Evolutionary conservation across 2,888 invertebrate genomes (phyloP), one percentile per base, ranked within the genome.

Genomic region (Perizoma flavofasciatum): DNA sequence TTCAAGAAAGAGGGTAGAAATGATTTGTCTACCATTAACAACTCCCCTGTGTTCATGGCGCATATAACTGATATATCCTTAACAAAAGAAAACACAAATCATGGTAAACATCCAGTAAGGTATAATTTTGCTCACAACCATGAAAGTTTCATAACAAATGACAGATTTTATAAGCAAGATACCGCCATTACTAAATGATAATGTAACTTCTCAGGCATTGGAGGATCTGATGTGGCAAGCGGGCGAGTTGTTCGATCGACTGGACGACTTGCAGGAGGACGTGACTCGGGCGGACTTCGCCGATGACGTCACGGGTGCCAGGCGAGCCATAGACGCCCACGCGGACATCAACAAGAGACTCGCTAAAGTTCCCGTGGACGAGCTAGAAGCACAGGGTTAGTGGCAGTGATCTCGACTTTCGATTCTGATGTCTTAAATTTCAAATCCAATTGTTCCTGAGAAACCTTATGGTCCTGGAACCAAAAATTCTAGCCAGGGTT

Each of bases 141-240:
- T n/a, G n/a, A n/a, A n/a, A n/a, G n/a, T n/a, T n/a, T n/a, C n/a
- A n/a, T n/a, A n/a, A n/a, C n/a, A n/a, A n/a, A n/a, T n/a, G n/a
- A n/a, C n/a, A n/a, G n/a, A n/a, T n/a, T n/a, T n/a, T n/a, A n/a
- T n/a, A n/a, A n/a, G n/a, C n/a, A 11, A 43, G 43, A 11, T 4
- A 5, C 11, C 9, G n/a, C 7, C 4, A 6, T 37, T 37, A 37
- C 5, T 37, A 37, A 4, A 45, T 6, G 22, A 45, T 4, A 32
- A 45, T 45, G 67, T 65, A 5, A 34, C 33, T 0, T 37, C 37
- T 33, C 63, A 92, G 92, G 97, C 98, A 59, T 94, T 98, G 74
- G 99, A 99, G 91, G 98, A 98, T 81, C 97, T 99, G 86, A 96
- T 97, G 75, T 98, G 98, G 98, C 98, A 98, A 92, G 97, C 98